Conservation (phyloP, 2,888 invertebrate species). For the Abrostola tripartita region DNA sequence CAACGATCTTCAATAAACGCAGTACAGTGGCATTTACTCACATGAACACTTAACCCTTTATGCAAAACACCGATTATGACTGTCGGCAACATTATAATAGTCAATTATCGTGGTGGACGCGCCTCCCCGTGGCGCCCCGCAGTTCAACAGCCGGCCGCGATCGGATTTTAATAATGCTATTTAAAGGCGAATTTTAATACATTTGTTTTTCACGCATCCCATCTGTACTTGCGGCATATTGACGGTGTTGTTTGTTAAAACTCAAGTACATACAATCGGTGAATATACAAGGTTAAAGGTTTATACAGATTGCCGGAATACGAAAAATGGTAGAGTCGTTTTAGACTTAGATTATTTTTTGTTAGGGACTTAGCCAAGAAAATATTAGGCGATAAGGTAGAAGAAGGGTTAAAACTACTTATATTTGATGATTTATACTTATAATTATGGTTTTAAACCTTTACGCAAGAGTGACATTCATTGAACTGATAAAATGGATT, state of each 20-base stretch:
- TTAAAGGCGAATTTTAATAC: conserved; percentile 72
- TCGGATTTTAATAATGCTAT: conserved; percentile 75
- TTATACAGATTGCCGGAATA: too few relatives aligned
- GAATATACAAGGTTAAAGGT: background rate
- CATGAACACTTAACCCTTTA: conserved; percentile 34
- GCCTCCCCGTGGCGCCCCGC: conserved; percentile 68
- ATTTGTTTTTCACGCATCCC: conserved; percentile 63
- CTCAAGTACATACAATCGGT: conserved; percentile 10
- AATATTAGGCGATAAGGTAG: too few relatives aligned
- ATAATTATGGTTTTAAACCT: too few relatives aligned
- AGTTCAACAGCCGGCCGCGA: conserved; percentile 74
- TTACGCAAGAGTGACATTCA: too few relatives aligned
- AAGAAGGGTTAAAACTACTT: too few relatives aligned
- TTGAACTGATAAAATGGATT: too few relatives aligned
- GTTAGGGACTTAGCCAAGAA: too few relatives aligned
- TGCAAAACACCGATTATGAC: conserved; percentile 48
- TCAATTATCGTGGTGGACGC: conserved; percentile 54
- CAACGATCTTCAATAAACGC: conserved; percentile 14
- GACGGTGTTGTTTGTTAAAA: conserved; percentile 13
- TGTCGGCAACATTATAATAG: conserved; percentile 54
- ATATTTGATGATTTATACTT: too few relatives aligned
- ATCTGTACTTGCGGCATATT: conserved; percentile 51
- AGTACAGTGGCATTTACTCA: conserved; percentile 23
- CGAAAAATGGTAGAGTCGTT: too few relatives aligned
- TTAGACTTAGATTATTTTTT: too few relatives aligned